phyloP scores from a whole-genome alignment of 2,113 vertebrate species.

The Desmodus rotundus region DNA sequence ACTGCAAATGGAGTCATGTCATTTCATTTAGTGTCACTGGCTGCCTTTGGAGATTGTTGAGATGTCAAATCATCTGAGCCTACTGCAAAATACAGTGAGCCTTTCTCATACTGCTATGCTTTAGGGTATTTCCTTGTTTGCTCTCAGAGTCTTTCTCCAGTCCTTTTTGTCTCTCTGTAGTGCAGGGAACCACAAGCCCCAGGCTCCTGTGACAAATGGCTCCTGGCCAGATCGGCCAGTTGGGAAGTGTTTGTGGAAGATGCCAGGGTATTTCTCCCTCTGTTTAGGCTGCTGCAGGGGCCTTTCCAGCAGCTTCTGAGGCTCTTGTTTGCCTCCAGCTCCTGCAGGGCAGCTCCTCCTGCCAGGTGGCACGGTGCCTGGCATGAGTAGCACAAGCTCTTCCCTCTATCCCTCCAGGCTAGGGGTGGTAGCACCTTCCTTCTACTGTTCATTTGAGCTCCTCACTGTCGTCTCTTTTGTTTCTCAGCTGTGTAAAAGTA shows the following conservation, averaged over 20 bases:
- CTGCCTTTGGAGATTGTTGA: background rate
- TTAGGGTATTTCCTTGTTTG: background rate
- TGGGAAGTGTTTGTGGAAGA: background rate
- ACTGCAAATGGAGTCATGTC: background rate
- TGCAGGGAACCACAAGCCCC: background rate
- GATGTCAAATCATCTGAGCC: background rate
- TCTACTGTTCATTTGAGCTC: background rate
- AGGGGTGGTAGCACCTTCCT: background rate
- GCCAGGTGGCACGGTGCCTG: background rate
- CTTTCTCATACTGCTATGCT: background rate
- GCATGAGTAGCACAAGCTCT: background rate
- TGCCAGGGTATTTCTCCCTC: background rate
- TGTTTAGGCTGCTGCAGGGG: background rate
- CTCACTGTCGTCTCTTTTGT: background rate
- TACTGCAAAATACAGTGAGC: rapidly evolving
- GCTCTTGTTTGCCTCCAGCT: background rate
- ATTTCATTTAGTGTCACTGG: background rate
- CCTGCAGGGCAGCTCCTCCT: background rate
- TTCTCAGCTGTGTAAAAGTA: background rate
- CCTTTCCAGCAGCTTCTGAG: background rate
- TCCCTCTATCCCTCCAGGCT: background rate
- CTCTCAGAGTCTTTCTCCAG: background rate
- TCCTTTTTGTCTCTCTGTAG: background rate
- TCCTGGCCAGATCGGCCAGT: background rate
- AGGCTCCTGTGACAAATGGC: background rate